Evolutionary conservation across 2,797 vertebrate species (phyloP).

Genomic region (Oreochromis grahami): DNA sequence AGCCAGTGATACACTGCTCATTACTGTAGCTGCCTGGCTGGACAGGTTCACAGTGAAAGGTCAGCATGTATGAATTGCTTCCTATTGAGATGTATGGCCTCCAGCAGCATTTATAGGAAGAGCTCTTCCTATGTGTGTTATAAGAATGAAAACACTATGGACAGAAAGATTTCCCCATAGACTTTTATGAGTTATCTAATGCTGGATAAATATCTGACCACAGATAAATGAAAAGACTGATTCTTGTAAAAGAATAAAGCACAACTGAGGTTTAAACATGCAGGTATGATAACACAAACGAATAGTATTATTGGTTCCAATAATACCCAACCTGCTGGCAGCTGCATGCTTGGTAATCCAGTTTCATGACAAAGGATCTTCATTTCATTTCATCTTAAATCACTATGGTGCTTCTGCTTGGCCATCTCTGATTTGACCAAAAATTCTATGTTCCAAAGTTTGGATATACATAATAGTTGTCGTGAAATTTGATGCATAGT

Average conservation of each 20-base stretch:
- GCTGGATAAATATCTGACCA: neutral
- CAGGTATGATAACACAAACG: fast-evolving
- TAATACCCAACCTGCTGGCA: neutral
- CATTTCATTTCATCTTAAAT: neutral
- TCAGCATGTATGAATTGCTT: slow-evolving; percentile 10
- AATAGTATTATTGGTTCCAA: neutral
- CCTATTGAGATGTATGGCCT: slow-evolving; percentile 12
- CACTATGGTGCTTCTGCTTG: neutral
- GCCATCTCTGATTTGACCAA: neutral
- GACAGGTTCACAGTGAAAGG: slow-evolving; percentile 8
- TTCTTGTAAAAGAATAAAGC: neutral
- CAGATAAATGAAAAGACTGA: neutral
- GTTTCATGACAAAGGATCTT: neutral
- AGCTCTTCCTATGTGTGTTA: neutral
- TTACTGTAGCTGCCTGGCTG: neutral
- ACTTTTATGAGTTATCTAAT: neutral
- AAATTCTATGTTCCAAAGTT: neutral
- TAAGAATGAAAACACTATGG: neutral
- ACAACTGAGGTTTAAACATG: fast-evolving
- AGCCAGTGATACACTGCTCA: neutral
- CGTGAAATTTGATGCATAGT: neutral
- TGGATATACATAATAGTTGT: neutral
- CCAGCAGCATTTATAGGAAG: neutral
- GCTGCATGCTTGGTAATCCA: neutral
- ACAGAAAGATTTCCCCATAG: neutral